phyloP scores from a whole-genome alignment of 1,140 invertebrate species.

The Drosophila neocordata region DNA sequence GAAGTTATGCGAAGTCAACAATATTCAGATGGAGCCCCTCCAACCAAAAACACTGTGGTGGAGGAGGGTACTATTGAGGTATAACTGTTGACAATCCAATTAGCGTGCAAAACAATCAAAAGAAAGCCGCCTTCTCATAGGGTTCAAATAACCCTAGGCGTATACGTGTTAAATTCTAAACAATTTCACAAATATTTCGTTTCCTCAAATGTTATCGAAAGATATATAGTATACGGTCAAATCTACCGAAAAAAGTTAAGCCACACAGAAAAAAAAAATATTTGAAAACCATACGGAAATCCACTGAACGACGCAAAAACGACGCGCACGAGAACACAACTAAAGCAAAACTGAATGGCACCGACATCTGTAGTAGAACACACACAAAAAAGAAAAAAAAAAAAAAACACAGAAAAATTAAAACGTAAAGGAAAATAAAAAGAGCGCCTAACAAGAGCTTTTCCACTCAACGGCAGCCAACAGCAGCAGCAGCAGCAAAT shows the following conservation, averaged over 20 bases:
- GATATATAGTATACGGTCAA: background rate
- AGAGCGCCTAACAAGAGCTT: constrained; percentile 3
- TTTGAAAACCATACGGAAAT: constrained; percentile 27
- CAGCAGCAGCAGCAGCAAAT: background rate
- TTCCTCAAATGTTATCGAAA: background rate
- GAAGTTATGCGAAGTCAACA: constrained; percentile 72
- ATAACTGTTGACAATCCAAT: constrained; percentile 72
- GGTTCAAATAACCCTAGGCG: constrained; percentile 19
- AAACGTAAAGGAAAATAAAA: constrained; percentile 6
- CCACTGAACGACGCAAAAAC: constrained; percentile 27
- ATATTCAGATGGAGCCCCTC: constrained; percentile 15
- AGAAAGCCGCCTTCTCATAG: constrained; percentile 37
- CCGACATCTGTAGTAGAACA: constrained; percentile 5
- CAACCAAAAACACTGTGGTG: background rate
- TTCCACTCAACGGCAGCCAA: constrained; percentile 4
- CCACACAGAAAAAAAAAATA: constrained; percentile 20
- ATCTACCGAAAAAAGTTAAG: background rate
- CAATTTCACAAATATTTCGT: background rate
- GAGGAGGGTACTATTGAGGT: constrained; percentile 38
- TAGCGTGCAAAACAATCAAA: constrained; percentile 41
- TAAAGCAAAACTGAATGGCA: constrained; percentile 65
- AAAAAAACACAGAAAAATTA: background rate
- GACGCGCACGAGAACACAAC: constrained; percentile 71
- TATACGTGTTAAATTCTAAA: constrained; percentile 20
- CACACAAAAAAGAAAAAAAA: background rate